Conservation (phyloP, 2,113 vertebrate genomes). For the Festucalex cinctus region DNA sequence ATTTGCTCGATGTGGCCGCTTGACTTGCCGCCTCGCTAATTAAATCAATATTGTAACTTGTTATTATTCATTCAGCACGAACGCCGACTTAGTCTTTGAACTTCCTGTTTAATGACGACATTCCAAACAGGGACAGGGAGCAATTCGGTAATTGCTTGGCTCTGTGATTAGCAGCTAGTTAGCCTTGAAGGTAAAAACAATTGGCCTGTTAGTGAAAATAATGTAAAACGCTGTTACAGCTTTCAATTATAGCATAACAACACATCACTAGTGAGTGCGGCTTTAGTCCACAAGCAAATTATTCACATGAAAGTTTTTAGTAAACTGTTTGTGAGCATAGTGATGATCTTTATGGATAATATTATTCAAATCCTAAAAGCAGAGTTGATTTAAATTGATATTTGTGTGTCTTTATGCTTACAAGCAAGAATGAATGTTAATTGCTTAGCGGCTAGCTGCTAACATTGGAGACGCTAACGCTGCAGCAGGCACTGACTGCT, state of each 20-base stretch:
- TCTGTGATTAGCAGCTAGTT: slow-evolving; percentile 27
- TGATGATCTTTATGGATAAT: slow-evolving; percentile 9
- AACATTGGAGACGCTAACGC: too few relatives aligned
- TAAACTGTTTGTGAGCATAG: background rate
- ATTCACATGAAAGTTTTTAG: slow-evolving; percentile 8
- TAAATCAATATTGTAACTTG: slow-evolving; percentile 57
- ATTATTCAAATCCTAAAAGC: background rate
- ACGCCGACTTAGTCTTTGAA: slow-evolving; percentile 50
- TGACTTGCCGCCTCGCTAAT: slow-evolving; percentile 47
- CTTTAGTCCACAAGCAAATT: slow-evolving; percentile 5
- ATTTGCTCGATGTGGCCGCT: slow-evolving; percentile 27
- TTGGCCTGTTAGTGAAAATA: slow-evolving; percentile 25
- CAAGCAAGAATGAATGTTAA: background rate
- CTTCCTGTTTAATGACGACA: slow-evolving; percentile 43
- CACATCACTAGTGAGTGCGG: background rate
- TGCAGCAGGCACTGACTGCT: too few relatives aligned
- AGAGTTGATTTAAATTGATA: slow-evolving; percentile 28
- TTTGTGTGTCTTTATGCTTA: background rate
- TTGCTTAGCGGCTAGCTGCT: background rate
- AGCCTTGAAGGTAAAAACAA: slow-evolving; percentile 33
- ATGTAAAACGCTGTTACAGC: slow-evolving; percentile 16
- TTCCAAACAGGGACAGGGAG: slow-evolving; percentile 24
- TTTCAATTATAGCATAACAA: slow-evolving; percentile 3
- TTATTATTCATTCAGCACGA: slow-evolving; percentile 57
- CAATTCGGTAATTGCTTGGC: slow-evolving; percentile 34